These are phyloP conservation scores for Quadroppia sp. DNA, from an alignment of 2,888 invertebrate genomes.

Conservation along the genomic window DNA sequence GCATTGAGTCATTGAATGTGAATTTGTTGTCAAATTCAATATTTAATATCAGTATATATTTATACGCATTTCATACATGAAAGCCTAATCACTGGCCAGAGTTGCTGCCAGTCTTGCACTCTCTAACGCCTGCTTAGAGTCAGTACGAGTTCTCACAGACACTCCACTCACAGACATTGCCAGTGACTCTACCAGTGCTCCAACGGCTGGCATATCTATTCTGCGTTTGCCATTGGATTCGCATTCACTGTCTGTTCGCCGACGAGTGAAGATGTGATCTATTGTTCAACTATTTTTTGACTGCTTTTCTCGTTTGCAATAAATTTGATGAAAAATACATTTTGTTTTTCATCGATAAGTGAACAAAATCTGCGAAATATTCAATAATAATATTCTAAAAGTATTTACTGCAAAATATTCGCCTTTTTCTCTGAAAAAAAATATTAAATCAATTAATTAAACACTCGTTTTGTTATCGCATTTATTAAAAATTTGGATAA, in stretches of 20 bases:
- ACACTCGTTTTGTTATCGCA: neutral
- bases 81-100: neutral
- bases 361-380: neutral
- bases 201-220: neutral
- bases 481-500: neutral
- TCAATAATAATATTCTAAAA: too few species aligned
- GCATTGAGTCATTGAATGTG: constrained; percentile 13
- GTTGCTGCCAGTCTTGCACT: neutral
- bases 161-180: neutral
- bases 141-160: neutral
- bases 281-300: neutral
- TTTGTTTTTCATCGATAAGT: neutral
- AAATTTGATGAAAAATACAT: neutral
- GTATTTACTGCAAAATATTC: too few species aligned
- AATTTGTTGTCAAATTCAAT: neutral
- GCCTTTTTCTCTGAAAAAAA: neutral
- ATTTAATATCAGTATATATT: neutral
- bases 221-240: neutral
- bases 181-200: neutral
- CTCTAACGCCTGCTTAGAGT: neutral
- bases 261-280: neutral
- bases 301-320: neutral
- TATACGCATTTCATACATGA: too few species aligned
- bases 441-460: neutral
- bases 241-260: neutral